Percentiles rank a stretch among this genome's conserved stretches.
Conservation (phyloP, 2,797 vertebrate genomes). For the Sebastolobus alascanus region DNA sequence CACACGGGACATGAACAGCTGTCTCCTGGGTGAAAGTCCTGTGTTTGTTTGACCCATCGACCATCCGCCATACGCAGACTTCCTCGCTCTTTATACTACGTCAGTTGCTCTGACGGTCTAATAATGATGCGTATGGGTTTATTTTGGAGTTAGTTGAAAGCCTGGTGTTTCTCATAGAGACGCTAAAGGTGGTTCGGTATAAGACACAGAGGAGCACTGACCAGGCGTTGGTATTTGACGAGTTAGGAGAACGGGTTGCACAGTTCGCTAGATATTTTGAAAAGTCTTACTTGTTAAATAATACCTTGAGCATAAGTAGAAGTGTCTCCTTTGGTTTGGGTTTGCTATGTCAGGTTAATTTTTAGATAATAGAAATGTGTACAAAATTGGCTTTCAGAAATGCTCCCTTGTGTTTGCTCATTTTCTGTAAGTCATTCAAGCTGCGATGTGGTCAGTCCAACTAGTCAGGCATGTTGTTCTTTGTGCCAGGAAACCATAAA, state of each 20-base stretch:
- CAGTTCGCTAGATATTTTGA: not conserved
- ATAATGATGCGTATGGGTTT: too few relatives aligned
- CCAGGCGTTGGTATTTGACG: too few relatives aligned
- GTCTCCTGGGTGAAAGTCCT: too few relatives aligned
- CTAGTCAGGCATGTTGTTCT: conserved; percentile 35
- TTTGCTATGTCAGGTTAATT: not conserved
- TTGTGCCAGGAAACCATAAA: conserved; percentile 54
- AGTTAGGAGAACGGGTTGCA: not conserved
- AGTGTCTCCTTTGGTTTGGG: not conserved
- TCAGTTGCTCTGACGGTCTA: too few relatives aligned
- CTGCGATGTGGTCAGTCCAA: conserved; percentile 16
- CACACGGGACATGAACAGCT: too few relatives aligned
- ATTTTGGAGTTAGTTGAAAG: too few relatives aligned
- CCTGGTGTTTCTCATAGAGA: too few relatives aligned
- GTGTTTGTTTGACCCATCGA: too few relatives aligned
- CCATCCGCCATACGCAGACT: too few relatives aligned
- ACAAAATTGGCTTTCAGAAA: not conserved
- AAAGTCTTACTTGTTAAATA: not conserved
- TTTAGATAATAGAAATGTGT: not conserved
- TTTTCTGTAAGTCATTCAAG: conserved; percentile 1
- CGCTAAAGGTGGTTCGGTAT: too few relatives aligned
- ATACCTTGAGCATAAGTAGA: not conserved
- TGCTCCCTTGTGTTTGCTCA: conserved; percentile 2
- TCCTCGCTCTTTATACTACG: too few relatives aligned
- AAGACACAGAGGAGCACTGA: too few relatives aligned